Base-by-base conservation (phyloP, 37 sponge, comb jelly and placozoan genomes). In the Halisarca cf. caerulea region DNA sequence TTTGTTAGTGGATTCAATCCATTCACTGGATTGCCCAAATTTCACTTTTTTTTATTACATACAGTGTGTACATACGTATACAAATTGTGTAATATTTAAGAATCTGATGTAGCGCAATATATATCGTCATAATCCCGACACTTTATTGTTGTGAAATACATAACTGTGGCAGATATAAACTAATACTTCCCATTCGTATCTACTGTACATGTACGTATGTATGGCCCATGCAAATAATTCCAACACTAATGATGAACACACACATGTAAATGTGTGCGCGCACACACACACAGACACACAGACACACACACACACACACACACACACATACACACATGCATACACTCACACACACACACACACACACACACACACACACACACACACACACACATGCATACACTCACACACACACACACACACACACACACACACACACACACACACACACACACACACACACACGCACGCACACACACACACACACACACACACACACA, bases 401-500 rank as follows among this genome's bases (percentile, higher is more conserved):
- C 55, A 35, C 53, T 25, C 47, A 17, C 25, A 42, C 80, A 78
- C 80, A 42, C 80, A 78, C 80, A 82, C 53, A 39, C 55, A 53
- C 57, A 44, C 24, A 18, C 32, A 44, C 80, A 38, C 25, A 78
- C 45, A 78, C 66, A 77, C 86, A 85, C 86, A 78, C 86, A 77
- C 86, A 33, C 86, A 77, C 86, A 58, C 86, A 85, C 86, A 85
- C 86, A 85, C 79, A 77, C 86, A 85, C 83, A 82, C 83, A 82
- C 83, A 82, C 83, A 82, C 83, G 62, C 83, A 82, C 83, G 62
- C 83, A 82, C 83, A 82, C 83, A 61, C 83, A 82, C 83, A 82
- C 83, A 61, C 83, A 82, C 83, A 82, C 83, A 61, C 83, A 84
- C 74, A 84, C 84, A 84, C 84, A 84, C 74, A 72, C 84, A 72